Percentiles rank a stretch among this genome's conserved stretches.
Conservation (phyloP, 1,140 invertebrate species). For the Drosophila azteca region DNA sequence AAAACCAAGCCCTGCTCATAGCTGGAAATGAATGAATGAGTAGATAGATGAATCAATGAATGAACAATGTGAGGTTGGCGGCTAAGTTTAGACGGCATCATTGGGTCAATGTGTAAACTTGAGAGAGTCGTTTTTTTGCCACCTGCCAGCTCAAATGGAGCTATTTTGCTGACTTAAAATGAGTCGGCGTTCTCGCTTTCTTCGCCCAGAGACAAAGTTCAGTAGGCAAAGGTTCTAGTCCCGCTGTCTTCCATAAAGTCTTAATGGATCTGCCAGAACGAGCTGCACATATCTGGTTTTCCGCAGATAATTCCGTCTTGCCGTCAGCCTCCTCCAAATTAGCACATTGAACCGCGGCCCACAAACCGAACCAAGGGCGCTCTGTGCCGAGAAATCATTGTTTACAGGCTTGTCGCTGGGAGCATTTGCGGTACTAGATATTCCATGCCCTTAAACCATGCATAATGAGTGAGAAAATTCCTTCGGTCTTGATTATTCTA, state of each 20-base stretch:
- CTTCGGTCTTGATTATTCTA: too few species aligned
- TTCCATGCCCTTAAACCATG: not conserved
- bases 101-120: not conserved
- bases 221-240: not conserved
- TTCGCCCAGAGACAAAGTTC: slow-evolving; percentile 8
- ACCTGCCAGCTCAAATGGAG: not conserved
- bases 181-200: slow-evolving; percentile 1
- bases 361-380: not conserved
- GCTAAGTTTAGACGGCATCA: slow-evolving; percentile 3
- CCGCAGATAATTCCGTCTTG: slow-evolving; percentile 32
- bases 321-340: slow-evolving; percentile 12
- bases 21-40: slow-evolving; percentile 26
- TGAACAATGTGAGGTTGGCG: not conserved
- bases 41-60: not conserved
- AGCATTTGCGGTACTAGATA: not conserved
- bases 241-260: not conserved
- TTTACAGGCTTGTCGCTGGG: slow-evolving; percentile 25
- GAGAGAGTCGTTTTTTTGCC: slow-evolving; percentile 9
- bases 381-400: slow-evolving; percentile 1
- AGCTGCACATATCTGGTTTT: slow-evolving; percentile 20
- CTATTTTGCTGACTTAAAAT: slow-evolving; percentile 10
- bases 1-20: slow-evolving; percentile 32
- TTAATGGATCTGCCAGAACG: slow-evolving; percentile 12
- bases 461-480: too few species aligned
- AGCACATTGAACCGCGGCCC: slow-evolving; percentile 9